Base-by-base conservation (phyloP, 2,797 vertebrate species). In the Acanthurus leucopareius region DNA sequence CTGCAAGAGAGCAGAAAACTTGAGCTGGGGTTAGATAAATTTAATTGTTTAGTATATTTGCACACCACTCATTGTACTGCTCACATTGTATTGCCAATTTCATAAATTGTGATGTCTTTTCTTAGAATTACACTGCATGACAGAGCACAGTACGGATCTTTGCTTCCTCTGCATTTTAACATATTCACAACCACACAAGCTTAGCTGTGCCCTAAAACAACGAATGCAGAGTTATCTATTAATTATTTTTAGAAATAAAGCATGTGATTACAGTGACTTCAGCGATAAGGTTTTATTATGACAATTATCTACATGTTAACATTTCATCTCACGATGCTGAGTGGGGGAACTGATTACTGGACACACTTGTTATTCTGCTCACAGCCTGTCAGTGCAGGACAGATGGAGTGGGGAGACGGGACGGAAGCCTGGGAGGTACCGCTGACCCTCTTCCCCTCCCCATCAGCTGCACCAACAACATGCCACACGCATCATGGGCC, bases 361-460 rank as follows among this genome's bases (percentile, higher is more conserved):
- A 88, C 89, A 90, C 90, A 85, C 69, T 92, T 93, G 86, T 89
- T 89, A 94, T 92, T 88, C 86, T 68, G 70, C 80, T 80, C 86
- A 89, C 86, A 87, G 81, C 64, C 81, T 85, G 86, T 88, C 85
- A 86, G 88, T 10, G 53, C 68, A 75, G 89, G 87, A 93, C 91
- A 94, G 92, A 95, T 94, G 93, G 89, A 80, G 84, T 69, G 69
- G 45, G 40, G 73, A 72, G 57, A 19, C 5, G 38, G 81, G 68
- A 82, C 80, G 77, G 74, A 77, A 88, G 92, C 84, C 92, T 90
- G 88, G 87, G 90, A 92, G 90, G 89, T 89, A 89, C 80, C 38
- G 13, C 83, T 91, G 84, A 92, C 92, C 90, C 86, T 75, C 84
- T 82, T 87, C 69, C 72, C 78, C 76, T 87, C 89, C 86, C 80